Evolutionary conservation across 2,797 vertebrate genomes (phyloP), one percentile per base, ranked within the genome.

Genomic region (Tapera naevia): DNA sequence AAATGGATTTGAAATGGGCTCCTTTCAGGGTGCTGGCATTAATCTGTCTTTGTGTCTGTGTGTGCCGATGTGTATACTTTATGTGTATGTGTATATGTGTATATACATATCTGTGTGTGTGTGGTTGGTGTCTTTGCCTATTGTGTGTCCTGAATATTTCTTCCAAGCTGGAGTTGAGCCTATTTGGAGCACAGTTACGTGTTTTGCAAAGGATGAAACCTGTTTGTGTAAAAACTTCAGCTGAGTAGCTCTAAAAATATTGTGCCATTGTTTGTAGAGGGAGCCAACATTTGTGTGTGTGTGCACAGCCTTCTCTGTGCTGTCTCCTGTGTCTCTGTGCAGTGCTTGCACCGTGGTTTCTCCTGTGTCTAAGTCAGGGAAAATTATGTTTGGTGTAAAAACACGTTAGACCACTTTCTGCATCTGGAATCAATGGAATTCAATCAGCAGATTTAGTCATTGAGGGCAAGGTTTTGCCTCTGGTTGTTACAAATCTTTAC

Each of bases 61-160:
- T 45, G 14, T 53, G 16, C 27, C 56, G 51, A 16, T 48, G 37
- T 39, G 8, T 58, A 7, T 30, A 24, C 11, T 28, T 23, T 2
- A 6, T 41, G 4, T 13, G 1, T 16, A 11, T 54, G 2, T 17
- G 12, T 21, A 53, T 10, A 39, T 15, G 61, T 5, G 18, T 7
- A 18, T 9, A 30, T 27, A 41, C 11, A 28, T 9, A 13, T 28
- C 17, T 27, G 0, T 51, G 6, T 19, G 6, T 11, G 32, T 41
- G 14, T 18, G 22, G 39, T 53, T 1, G 0, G 28, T 69, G 39
- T n/a, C 11, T 54, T 54, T 61, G 28, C 3, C 56, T 43, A 1
- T 14, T 58, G 35, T 4, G 12, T 56, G 19, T 23, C 80, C 35
- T 51, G 30, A 85, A 16, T 50, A 41, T 72, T 69, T 45, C 56